Conservation (phyloP, 2,888 invertebrate species). For the Gisinianus flammeolus region DNA sequence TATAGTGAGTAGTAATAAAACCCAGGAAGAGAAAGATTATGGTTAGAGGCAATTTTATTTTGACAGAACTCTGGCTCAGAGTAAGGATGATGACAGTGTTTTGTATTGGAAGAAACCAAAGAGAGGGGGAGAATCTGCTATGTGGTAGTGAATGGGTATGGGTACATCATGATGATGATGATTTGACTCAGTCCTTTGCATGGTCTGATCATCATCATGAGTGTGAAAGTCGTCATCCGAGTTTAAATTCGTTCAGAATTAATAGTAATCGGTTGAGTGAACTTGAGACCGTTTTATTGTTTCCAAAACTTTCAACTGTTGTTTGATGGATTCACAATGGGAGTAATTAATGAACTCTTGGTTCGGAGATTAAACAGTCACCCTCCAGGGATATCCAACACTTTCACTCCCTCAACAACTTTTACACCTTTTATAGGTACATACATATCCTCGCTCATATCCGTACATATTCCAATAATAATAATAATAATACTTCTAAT, state of each 20-base stretch:
- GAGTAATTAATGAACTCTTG: conserved; percentile 43
- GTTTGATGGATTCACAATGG: conserved; percentile 41
- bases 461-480: no score
- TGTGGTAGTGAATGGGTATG: no score
- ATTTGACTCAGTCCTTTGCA: no score
- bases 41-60: conserved; percentile 1
- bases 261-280: conserved; percentile 38
- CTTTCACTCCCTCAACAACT: background rate
- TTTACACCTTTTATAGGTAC: conserved; percentile 8
- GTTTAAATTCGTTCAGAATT: conserved; percentile 32
- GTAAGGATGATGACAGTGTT: background rate
- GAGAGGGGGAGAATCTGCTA: background rate
- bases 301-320: conserved; percentile 29
- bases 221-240: conserved; percentile 27
- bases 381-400: conserved; percentile 8
- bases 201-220: no score
- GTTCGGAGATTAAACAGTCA: conserved; percentile 35
- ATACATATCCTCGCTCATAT: background rate
- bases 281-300: conserved; percentile 40
- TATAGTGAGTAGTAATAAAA: no score
- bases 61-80: background rate
- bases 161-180: conserved; percentile 4
- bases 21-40: background rate
- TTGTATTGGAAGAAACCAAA: background rate
- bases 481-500: no score